Conservation (phyloP, 92 coral and sea anemone genomes). For the Zoanthus gigantus region DNA sequence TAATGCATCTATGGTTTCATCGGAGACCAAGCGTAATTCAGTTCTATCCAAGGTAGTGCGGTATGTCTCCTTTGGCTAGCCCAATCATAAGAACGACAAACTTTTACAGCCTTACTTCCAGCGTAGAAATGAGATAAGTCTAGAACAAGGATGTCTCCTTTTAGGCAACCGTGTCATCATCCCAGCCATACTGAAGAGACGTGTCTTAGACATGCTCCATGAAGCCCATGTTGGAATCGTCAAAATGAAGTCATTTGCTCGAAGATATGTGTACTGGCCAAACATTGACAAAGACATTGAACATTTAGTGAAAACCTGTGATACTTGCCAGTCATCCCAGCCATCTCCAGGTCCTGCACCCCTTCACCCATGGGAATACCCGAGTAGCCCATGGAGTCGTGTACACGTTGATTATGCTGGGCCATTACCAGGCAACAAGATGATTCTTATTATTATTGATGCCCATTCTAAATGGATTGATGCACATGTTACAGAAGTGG, state of each 20-base stretch:
- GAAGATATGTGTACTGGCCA: slow-evolving; percentile 50
- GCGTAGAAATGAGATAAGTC: too few relatives aligned
- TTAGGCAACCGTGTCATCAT: too few relatives aligned
- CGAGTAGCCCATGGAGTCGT: slow-evolving; percentile 54
- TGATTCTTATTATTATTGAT: slow-evolving; percentile 54
- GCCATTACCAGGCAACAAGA: slow-evolving; percentile 49
- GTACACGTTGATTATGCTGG: slow-evolving; percentile 65
- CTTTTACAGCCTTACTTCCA: too few relatives aligned
- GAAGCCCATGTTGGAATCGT: not conserved
- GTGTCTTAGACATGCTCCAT: not conserved
- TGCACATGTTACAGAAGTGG: slow-evolving; percentile 46
- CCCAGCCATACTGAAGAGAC: too few relatives aligned
- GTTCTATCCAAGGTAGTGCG: too few relatives aligned
- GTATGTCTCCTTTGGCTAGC: too few relatives aligned
- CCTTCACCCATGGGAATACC: slow-evolving; percentile 61
- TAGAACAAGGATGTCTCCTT: too few relatives aligned
- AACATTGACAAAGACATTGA: slow-evolving; percentile 49
- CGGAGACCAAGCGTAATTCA: too few relatives aligned
- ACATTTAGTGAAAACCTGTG: slow-evolving; percentile 59
- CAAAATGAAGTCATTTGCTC: not conserved
- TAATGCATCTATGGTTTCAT: too few relatives aligned
- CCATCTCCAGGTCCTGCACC: slow-evolving; percentile 46
- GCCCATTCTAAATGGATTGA: slow-evolving; percentile 67
- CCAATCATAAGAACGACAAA: too few relatives aligned
- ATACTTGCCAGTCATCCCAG: slow-evolving; percentile 49